A percentile compares a stretch with the other conserved stretches of the same genome.
Conservation (phyloP, 30 jellyfish, hydroid and myxozoan genomes). For the Rhopilema esculentum region DNA sequence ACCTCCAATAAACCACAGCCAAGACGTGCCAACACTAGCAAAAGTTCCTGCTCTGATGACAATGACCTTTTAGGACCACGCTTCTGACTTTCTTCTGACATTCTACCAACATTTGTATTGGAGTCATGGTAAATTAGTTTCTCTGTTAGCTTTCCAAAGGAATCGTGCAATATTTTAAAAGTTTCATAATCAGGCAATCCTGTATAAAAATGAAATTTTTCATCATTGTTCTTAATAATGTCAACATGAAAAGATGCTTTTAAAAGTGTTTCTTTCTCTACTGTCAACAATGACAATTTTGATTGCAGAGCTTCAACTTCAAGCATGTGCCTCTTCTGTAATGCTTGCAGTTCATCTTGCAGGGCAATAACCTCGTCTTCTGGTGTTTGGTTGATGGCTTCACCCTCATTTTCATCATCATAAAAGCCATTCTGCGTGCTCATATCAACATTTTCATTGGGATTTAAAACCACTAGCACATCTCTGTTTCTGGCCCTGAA, state of each 20-base stretch:
- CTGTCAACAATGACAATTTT: not conserved
- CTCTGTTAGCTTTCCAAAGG: not conserved
- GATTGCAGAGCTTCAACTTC: no score
- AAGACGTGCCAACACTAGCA: constrained; percentile 34
- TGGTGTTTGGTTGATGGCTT: constrained; percentile 29
- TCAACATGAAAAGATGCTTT: not conserved
- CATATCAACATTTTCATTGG: not conserved
- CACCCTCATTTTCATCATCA: constrained; percentile 10
- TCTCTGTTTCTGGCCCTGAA: not conserved
- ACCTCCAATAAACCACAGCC: constrained; percentile 49
- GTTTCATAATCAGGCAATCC: constrained; percentile 46
- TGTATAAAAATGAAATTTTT: constrained; percentile 26
- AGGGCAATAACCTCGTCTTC: constrained; percentile 62
- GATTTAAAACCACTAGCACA: not conserved
- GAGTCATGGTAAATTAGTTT: constrained; percentile 7
- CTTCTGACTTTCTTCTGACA: not conserved
- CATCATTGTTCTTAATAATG: not conserved
- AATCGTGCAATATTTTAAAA: constrained; percentile 33
- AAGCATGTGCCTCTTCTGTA: constrained; percentile 21
- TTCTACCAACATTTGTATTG: not conserved
- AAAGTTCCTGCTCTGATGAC: constrained; percentile 63
- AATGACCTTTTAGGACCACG: constrained; percentile 54
- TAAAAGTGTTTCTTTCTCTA: not conserved
- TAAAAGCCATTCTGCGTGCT: no score
- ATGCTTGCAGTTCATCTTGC: constrained; percentile 5